Base-by-base conservation (phyloP, 2,888 invertebrate genomes). In the Eurois occulta region DNA sequence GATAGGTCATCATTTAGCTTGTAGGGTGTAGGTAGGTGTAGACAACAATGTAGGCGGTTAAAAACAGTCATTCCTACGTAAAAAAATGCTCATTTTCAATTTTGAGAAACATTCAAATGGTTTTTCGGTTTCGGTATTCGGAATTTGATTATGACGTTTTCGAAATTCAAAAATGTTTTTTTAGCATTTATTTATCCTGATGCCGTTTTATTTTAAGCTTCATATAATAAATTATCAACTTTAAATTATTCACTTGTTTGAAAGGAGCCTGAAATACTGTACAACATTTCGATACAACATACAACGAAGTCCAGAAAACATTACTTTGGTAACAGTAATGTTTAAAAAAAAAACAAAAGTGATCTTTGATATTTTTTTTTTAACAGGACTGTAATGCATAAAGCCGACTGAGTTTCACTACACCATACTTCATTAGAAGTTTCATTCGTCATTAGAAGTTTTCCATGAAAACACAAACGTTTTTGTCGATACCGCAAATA, bases 401-500 rank as follows among this genome's bases (percentile, higher is more conserved):
- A n/a, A 28, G 10, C 16, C 38, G 21, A 21, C 18, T 21, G 7
- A 62, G 32, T 10, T 11, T 10, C 21, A 62, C 62, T 0, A 62
- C 21, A 32, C 18, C 32, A 32, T 32, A 32, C 32, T 18, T n/a
- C 38, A 48, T n/a, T 32, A 18, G 13, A 48, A 62, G 8, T 43
- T 52, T 43, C n/a, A n/a, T n/a, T 8, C 0, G 28, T n/a, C 38
- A 48, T n/a, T 32, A 18, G 13, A 48, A 62, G 8, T 43, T 52
- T 43, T 18, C 32, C 46, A 11, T 18, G 62, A 43, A 77, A 70
- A 5, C 28, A 21, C 18, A 11, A 43, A 43, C 64, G 1, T 58
- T 75, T 77, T 41, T 48, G 72, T 58, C 46, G 41, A 32, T 66
- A 66, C 41, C 28, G 35, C 8, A 52, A 70, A 70, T 52, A 35